Evolutionary conservation across 2,888 invertebrate species (phyloP), one percentile per base, ranked within the genome.

Genomic region (Gymnosoma rotundatum): DNA sequence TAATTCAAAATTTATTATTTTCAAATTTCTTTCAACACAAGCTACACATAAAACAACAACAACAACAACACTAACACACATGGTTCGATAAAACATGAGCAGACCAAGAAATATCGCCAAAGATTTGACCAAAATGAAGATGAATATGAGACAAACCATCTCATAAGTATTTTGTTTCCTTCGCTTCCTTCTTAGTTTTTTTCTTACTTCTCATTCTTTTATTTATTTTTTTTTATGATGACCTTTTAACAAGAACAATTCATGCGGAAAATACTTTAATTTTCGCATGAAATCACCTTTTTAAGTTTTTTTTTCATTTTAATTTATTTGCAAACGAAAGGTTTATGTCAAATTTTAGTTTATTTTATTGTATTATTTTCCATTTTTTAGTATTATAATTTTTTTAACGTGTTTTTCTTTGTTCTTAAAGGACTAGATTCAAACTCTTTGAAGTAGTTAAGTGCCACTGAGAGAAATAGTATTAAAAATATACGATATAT

Each of bases 251-350:
- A 73, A 54, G 36, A 73, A 70, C 87, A 90, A 90, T 89, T 90
- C 89, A 90, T 88, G 90, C 88, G 90, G 90, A 90, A 90, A 90
- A 90, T 89, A 87, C 88, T 89, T 89, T 90, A 89, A 88, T 89
- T 89, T 90, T 89, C 89, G 89, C 89, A 87, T 89, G 88, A 89
- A 88, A 88, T 88, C 74, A 78, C 67, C 64, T 81, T 78, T 61
- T 48, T 18, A 60, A 60, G 20, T 20, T 66, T 50, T 25, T 75
- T 76, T 25, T 6, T 2, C 56, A 87, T 84, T 84, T 80, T 25
- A 25, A 25, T 25, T 25, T 25, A 25, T 84, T 74, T 84, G 69
- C 54, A 14, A 72, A 66, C 50, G 25, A 79, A 75, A 63, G 72
- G 80, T 86, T 85, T 86, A 82, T 88, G 84, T 87, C 87, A 86